phyloP scores from a whole-genome alignment of 2,797 vertebrate genomes.

The Melanotaenia maccullochi region DNA sequence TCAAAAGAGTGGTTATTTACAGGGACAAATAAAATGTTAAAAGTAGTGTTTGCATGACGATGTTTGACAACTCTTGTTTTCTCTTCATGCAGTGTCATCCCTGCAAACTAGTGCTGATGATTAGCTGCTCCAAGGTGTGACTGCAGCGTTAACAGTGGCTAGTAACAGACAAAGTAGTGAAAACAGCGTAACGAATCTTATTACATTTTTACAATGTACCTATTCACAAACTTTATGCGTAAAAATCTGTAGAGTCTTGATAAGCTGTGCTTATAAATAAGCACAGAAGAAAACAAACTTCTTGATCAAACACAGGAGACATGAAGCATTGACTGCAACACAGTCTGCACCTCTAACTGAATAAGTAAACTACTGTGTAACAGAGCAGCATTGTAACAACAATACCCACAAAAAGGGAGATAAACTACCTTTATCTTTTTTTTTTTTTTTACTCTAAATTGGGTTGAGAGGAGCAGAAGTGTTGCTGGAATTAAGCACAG shows the following conservation, averaged over 20 bases:
- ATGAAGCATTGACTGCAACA: constrained; percentile 33
- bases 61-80: constrained; percentile 22
- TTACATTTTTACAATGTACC: constrained; percentile 58
- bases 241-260: constrained; percentile 23
- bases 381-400: constrained; percentile 8
- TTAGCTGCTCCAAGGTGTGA: constrained; percentile 19
- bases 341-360: constrained; percentile 31
- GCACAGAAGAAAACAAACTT: constrained; percentile 13
- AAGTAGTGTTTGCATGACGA: constrained; percentile 14
- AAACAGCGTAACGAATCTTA: constrained; percentile 34
- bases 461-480: constrained; percentile 33
- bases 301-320: constrained; percentile 28
- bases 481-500: constrained; percentile 36
- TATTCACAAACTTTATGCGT: constrained; percentile 19
- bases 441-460: not conserved
- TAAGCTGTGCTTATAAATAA: constrained; percentile 26
- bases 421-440: constrained; percentile 3
- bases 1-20: constrained; percentile 49
- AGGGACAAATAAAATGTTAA: constrained; percentile 38
- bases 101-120: constrained; percentile 19
- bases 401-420: constrained; percentile 10
- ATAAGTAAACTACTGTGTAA: constrained; percentile 6
- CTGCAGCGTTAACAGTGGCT: constrained; percentile 35
- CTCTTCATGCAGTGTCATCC: constrained; percentile 20
- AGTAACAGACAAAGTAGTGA: constrained; percentile 40